Evolutionary conservation across 2,113 vertebrate genomes (phyloP).

Genomic region (Lamprotornis superbus): DNA sequence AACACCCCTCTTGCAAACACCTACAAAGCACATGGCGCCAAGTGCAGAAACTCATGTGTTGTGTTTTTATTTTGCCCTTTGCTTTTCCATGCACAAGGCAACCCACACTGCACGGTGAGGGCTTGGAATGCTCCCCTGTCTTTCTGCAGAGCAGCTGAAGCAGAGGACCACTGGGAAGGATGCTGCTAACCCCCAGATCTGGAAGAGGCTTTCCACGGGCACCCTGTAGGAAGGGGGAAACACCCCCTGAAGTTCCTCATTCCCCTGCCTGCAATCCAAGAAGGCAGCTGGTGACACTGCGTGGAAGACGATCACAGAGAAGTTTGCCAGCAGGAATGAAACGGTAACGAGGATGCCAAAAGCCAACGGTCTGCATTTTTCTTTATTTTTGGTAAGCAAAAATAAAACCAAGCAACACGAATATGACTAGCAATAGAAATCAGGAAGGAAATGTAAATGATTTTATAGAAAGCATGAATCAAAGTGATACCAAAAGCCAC

Average conservation of each 20-base stretch:
- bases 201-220: background rate
- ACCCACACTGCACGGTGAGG: fast-evolving
- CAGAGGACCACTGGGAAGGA: background rate
- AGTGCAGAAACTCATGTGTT: background rate
- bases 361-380: background rate
- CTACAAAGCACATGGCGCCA: background rate
- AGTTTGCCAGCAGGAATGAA: background rate
- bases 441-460: background rate
- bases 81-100: background rate
- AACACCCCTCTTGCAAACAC: background rate
- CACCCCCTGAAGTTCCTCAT: background rate
- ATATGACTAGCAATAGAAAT: background rate
- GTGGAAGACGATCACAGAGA: background rate
- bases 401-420: background rate
- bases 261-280: background rate
- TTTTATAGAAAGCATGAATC: background rate
- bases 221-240: background rate
- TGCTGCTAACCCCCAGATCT: background rate
- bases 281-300: background rate
- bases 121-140: fast-evolving
- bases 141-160: background rate
- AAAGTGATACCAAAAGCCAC: background rate
- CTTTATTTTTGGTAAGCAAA: background rate
- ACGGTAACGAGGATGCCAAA: background rate
- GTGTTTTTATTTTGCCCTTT: background rate